Evolutionary conservation across 2,797 vertebrate genomes (phyloP).

Genomic region (Acanthopagrus latus): DNA sequence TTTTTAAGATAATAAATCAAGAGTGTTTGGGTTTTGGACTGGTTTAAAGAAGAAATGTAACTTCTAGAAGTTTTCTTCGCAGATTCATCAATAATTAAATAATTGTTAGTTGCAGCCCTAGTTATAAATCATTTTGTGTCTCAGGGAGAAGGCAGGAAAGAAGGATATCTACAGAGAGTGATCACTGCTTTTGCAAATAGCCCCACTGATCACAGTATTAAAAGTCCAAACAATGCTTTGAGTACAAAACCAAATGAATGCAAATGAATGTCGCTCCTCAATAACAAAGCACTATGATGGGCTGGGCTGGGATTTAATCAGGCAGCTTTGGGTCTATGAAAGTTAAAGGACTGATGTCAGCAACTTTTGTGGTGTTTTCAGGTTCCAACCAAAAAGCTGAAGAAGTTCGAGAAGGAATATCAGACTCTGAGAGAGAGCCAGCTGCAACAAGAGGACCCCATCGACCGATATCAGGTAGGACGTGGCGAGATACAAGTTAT

Average conservation of each 20-base stretch:
- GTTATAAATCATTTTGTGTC: not conserved
- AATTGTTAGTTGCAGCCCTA: not conserved
- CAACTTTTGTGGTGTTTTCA: constrained; percentile 65
- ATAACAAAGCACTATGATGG: not conserved
- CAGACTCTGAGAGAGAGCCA: constrained; percentile 95
- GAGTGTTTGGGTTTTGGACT: too few species aligned
- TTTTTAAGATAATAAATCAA: too few species aligned
- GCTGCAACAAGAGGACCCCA: constrained; percentile 97
- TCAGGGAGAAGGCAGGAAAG: not conserved
- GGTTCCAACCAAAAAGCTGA: constrained; percentile 98
- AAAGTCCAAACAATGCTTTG: not conserved
- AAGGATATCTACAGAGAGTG: not conserved
- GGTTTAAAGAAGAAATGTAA: too few species aligned
- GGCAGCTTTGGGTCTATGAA: not conserved
- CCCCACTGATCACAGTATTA: not conserved
- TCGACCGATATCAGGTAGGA: constrained; percentile 93
- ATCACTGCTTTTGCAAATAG: not conserved
- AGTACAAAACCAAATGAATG: not conserved
- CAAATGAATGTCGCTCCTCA: not conserved
- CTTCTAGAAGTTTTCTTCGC: too few species aligned
- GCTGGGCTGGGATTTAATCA: not conserved
- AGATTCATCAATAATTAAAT: too few species aligned
- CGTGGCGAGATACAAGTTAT: accelerated
- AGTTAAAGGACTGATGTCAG: not conserved
- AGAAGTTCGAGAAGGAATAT: constrained; percentile 99